A percentile compares a stretch with the other conserved stretches of the same genome.
Conservation (phyloP, 2,113 vertebrate species). For the Halcyon malimbica region DNA sequence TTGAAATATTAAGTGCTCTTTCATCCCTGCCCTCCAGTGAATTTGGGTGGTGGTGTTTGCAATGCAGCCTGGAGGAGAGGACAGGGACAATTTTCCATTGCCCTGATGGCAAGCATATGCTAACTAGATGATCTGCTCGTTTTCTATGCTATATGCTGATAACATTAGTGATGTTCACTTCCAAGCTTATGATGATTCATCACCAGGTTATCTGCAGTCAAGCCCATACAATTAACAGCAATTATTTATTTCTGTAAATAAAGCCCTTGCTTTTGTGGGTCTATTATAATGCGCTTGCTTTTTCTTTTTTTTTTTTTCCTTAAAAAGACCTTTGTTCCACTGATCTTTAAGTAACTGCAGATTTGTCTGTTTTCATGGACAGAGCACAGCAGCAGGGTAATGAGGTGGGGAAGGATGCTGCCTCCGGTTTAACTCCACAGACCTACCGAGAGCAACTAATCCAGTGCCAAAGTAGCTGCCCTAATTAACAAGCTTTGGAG, state of each 20-base stretch:
- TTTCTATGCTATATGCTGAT: background rate
- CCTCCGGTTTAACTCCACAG: background rate
- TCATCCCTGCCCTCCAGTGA: background rate
- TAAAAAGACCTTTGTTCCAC: background rate
- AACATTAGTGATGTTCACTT: background rate
- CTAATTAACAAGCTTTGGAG: conserved; percentile 53
- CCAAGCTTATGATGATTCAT: background rate
- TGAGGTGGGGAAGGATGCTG: background rate
- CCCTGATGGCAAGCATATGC: background rate
- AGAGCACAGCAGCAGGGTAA: background rate
- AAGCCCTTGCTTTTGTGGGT: background rate
- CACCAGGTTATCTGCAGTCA: background rate
- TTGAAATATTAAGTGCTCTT: background rate
- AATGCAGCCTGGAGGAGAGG: background rate
- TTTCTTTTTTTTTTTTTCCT: background rate
- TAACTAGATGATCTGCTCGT: background rate
- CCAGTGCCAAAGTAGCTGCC: conserved; percentile 27
- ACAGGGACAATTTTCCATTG: background rate
- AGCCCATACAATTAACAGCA: background rate
- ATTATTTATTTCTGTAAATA: background rate
- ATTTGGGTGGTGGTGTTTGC: background rate
- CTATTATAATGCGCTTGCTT: background rate
- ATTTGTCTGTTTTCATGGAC: conserved; percentile 27
- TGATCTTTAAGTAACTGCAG: background rate
- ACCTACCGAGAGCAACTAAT: conserved; percentile 30